These are phyloP conservation scores for Clunio marinus DNA, from an alignment of 2,888 invertebrate genomes.

Conservation along the genomic window DNA sequence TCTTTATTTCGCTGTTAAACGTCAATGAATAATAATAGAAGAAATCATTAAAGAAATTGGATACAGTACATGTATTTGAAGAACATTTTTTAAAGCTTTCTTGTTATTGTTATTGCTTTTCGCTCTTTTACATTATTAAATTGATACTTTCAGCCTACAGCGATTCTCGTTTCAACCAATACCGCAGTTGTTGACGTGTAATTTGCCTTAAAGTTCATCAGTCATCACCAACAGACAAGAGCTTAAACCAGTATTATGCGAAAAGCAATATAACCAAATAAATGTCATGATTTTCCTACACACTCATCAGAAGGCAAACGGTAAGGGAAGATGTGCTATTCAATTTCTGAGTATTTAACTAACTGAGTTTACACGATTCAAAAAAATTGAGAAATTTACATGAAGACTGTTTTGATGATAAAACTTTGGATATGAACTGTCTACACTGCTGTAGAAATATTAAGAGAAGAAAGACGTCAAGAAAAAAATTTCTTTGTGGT, in stretches of 20 bases:
- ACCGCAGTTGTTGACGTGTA: neutral
- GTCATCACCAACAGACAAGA: constrained; percentile 20
- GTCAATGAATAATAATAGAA: constrained; percentile 23
- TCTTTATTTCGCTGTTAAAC: neutral
- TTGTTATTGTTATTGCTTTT: constrained; percentile 9
- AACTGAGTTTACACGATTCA: no score
- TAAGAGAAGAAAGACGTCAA: no score
- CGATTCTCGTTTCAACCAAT: neutral
- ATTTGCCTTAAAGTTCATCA: constrained; percentile 8
- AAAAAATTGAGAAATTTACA: no score
- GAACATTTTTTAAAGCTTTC: neutral
- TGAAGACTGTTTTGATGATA: no score
- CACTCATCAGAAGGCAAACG: no score
- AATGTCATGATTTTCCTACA: constrained; percentile 39
- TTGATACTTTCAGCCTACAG: neutral
- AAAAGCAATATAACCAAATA: constrained; percentile 14
- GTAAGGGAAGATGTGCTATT: no score
- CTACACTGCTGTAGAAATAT: no score
- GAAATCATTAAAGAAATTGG: neutral
- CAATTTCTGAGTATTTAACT: no score
- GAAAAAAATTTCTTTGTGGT: no score
- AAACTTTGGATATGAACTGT: no score
- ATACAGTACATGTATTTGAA: constrained; percentile 13
- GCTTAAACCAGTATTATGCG: neutral
- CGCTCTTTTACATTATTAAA: neutral